phyloP scores from a whole-genome alignment of 2,888 invertebrate species.

The Tetragonisca angustula region DNA sequence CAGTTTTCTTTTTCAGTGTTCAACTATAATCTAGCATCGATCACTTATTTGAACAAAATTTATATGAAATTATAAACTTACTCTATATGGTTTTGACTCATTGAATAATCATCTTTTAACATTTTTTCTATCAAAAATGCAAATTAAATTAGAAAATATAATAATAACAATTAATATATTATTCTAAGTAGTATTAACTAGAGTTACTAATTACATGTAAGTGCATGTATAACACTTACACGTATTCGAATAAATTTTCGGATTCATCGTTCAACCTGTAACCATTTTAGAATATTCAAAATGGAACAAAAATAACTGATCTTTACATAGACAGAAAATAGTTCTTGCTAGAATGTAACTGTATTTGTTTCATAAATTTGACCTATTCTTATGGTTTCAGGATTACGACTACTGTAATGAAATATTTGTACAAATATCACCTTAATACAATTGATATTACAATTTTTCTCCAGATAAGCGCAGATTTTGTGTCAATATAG shows the following conservation, averaged over 20 bases:
- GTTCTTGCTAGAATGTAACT: not conserved
- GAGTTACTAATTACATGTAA: constrained; percentile 16
- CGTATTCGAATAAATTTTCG: not conserved
- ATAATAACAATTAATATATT: not conserved
- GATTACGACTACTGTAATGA: constrained; percentile 19
- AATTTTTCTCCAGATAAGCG: not conserved
- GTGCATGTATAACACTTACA: not conserved
- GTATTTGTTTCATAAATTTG: not conserved
- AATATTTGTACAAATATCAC: not conserved
- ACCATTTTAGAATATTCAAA: constrained; percentile 18
- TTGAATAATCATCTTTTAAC: not conserved
- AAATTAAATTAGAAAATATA: constrained; percentile 6
- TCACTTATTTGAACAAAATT: not conserved
- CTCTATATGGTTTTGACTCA: not conserved
- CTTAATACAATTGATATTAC: not conserved
- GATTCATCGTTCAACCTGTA: constrained; percentile 34
- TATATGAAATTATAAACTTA: constrained; percentile 18
- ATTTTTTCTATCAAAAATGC: constrained; percentile 4
- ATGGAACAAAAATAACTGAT: not conserved
- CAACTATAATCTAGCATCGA: constrained; percentile 1
- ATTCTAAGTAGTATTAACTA: not conserved
- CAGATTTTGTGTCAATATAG: not conserved
- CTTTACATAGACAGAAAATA: not conserved
- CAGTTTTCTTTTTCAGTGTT: not conserved
- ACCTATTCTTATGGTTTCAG: constrained; percentile 25